Evolutionary conservation across 2,888 invertebrate genomes (phyloP).

Genomic region (Chrysolina americana): DNA sequence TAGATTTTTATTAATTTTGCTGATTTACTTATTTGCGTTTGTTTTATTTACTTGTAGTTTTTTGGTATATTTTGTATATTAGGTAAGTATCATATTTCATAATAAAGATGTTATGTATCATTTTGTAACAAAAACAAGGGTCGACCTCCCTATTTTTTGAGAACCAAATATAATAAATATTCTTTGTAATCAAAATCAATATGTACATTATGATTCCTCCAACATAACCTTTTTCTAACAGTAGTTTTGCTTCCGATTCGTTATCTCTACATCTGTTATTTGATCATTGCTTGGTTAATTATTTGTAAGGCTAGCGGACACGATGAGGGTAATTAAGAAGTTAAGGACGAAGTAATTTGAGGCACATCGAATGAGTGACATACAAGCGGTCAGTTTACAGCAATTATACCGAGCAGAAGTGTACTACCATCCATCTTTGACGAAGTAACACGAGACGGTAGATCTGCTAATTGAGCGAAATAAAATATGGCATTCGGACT

Average conservation of each 20-base stretch:
- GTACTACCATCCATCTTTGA: not conserved
- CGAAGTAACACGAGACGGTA: not conserved
- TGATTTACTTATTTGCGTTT: too few relatives aligned
- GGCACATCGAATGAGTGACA: conserved; percentile 43
- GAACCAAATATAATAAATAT: not conserved
- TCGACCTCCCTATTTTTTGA: not conserved
- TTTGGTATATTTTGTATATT: too few relatives aligned
- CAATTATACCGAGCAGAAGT: conserved; percentile 25
- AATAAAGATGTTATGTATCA: too few relatives aligned
- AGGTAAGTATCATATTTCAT: too few relatives aligned
- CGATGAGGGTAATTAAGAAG: conserved; percentile 27
- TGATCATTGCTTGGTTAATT: conserved; percentile 24
- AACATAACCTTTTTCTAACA: not conserved
- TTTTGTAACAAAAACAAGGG: not conserved
- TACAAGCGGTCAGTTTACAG: conserved; percentile 43
- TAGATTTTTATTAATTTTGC: too few relatives aligned
- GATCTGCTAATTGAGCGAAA: not conserved
- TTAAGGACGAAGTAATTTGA: conserved; percentile 39
- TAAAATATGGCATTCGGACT: not conserved
- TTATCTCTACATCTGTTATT: conserved; percentile 24
- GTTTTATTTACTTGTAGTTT: too few relatives aligned
- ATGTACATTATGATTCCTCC: not conserved
- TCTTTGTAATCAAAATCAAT: not conserved
- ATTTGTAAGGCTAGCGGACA: conserved; percentile 24
- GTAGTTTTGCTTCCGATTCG: conserved; percentile 1